Evolutionary conservation across 1,140 invertebrate genomes (phyloP).

Genomic region (Hyphantria cunea): DNA sequence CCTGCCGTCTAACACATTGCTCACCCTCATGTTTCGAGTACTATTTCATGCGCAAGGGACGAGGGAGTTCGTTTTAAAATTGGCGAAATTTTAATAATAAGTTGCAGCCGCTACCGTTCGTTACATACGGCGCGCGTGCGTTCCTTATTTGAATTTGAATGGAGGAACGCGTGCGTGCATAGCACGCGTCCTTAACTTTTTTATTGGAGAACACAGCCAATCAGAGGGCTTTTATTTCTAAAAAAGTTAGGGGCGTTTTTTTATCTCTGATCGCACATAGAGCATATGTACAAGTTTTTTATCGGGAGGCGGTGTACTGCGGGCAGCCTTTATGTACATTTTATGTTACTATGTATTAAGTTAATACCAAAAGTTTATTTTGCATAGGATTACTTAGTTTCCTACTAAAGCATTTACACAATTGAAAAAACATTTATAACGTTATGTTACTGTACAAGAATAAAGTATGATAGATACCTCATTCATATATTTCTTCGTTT

Average conservation of each 20-base stretch:
- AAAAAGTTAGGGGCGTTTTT: conserved; percentile 61
- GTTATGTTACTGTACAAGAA: no score
- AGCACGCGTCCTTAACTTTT: conserved; percentile 73
- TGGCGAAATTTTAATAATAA: conserved; percentile 64
- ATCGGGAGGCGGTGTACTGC: conserved; percentile 39
- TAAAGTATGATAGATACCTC: no score
- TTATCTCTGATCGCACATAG: conserved; percentile 36
- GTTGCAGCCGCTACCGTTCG: conserved; percentile 60
- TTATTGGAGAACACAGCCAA: conserved; percentile 66
- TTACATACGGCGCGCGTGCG: conserved; percentile 59
- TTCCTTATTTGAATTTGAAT: conserved; percentile 70
- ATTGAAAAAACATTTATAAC: no score
- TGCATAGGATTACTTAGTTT: no score
- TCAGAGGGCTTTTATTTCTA: conserved; percentile 47
- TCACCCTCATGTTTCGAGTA: not conserved
- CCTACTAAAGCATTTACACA: no score
- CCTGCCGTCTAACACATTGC: conserved; percentile 27
- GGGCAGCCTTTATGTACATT: conserved; percentile 10
- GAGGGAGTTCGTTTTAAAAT: conserved; percentile 55
- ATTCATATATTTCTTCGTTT: no score
- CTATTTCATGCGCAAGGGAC: conserved; percentile 28
- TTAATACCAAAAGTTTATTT: no score
- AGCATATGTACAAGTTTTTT: conserved; percentile 40
- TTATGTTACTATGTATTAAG: no score
- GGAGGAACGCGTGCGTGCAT: conserved; percentile 55